Evolutionary conservation across 2,888 invertebrate species (phyloP).

Genomic region (Drosophila fulvimacula): DNA sequence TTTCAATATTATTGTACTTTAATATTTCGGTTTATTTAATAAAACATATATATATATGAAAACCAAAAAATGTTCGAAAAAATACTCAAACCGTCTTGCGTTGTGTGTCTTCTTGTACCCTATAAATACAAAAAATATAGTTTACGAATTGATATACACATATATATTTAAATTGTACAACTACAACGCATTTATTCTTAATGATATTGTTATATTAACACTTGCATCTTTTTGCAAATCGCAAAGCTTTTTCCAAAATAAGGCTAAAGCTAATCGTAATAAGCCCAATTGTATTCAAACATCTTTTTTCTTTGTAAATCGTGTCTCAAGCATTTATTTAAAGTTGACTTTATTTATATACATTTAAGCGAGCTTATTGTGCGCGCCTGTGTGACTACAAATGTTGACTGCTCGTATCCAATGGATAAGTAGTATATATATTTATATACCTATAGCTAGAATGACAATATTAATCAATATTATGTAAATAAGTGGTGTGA

Average conservation of each 20-base stretch:
- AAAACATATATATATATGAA: slow-evolving; percentile 83
- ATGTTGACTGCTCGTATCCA: slow-evolving; percentile 53
- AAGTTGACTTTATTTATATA: slow-evolving; percentile 61
- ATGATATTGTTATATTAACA: slow-evolving; percentile 74
- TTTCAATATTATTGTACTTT: slow-evolving; percentile 84
- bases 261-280: slow-evolving; percentile 50
- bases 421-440: slow-evolving; percentile 41
- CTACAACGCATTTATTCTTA: slow-evolving; percentile 60
- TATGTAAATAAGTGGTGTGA: slow-evolving; percentile 59
- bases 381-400: slow-evolving; percentile 45
- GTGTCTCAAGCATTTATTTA: slow-evolving; percentile 56
- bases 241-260: slow-evolving; percentile 55
- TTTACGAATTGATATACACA: slow-evolving; percentile 56
- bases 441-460: slow-evolving; percentile 17
- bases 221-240: slow-evolving; percentile 45
- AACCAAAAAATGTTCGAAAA: slow-evolving; percentile 68
- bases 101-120: slow-evolving; percentile 79
- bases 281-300: slow-evolving; percentile 65
- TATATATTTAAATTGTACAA: slow-evolving; percentile 72
- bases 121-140: slow-evolving; percentile 56
- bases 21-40: slow-evolving; percentile 84
- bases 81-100: slow-evolving; percentile 74
- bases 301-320: slow-evolving; percentile 62
- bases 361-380: slow-evolving; percentile 56
- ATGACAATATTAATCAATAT: slow-evolving; percentile 51